These are phyloP conservation scores for Chloebia gouldiae DNA, from an alignment of 2,113 vertebrate species.

Conservation along the genomic window DNA sequence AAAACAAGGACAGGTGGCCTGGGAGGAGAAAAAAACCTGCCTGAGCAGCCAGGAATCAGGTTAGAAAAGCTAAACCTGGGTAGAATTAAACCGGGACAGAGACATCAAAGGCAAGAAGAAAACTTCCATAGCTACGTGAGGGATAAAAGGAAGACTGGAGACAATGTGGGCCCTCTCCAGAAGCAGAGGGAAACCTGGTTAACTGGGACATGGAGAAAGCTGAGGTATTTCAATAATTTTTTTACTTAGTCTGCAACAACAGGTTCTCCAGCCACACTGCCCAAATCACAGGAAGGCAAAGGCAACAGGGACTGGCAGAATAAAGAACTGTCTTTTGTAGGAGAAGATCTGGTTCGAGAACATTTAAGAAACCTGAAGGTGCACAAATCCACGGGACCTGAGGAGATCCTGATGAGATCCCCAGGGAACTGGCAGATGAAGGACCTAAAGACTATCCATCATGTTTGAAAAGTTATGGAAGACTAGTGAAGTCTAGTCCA, in stretches of 20 bases:
- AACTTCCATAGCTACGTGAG: not conserved
- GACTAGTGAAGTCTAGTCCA: no score
- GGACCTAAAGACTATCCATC: not conserved
- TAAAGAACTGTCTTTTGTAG: not conserved
- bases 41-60: not conserved
- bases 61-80: not conserved
- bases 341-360: not conserved
- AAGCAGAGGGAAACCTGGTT: not conserved
- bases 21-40: not conserved
- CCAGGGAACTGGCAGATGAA: not conserved
- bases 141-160: not conserved
- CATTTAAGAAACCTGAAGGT: not conserved
- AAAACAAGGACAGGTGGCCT: not conserved
- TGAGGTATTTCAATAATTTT: not conserved
- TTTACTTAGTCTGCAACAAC: not conserved
- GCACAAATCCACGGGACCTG: not conserved
- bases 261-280: not conserved
- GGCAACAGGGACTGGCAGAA: not conserved
- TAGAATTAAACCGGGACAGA: not conserved
- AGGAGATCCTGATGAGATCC: not conserved
- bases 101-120: not conserved
- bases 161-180: not conserved
- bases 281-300: not conserved
- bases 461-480: rapidly evolving
- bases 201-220: not conserved